Percentiles rank a stretch among this genome's conserved stretches.
Conservation (phyloP, 53 echinoderm and acorn worm species). For the Glandiceps talaboti region DNA sequence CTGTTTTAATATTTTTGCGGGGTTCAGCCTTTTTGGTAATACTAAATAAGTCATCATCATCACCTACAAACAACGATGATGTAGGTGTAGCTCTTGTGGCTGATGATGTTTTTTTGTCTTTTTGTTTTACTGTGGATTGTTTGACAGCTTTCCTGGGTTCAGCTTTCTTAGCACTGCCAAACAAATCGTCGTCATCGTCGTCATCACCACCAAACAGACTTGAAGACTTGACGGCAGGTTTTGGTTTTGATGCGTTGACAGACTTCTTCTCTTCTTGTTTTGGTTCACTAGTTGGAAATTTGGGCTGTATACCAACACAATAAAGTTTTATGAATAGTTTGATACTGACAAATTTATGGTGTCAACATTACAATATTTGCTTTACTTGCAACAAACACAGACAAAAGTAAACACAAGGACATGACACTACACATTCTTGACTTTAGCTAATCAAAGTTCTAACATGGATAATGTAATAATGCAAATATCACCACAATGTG, state of each 20-base stretch:
- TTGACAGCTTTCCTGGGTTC: not conserved
- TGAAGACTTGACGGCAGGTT: conserved; percentile 27
- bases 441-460: too few relatives aligned
- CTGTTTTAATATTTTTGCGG: not conserved
- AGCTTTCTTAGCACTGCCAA: conserved; percentile 10
- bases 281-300: not conserved
- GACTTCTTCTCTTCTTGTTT: not conserved
- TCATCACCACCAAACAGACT: conserved; percentile 34
- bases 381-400: too few relatives aligned
- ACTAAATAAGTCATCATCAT: conserved; percentile 20
- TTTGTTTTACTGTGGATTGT: conserved; percentile 4
- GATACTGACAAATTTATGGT: too few relatives aligned
- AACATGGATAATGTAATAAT: too few relatives aligned
- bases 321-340: too few relatives aligned
- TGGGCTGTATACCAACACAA: too few relatives aligned
- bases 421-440: too few relatives aligned
- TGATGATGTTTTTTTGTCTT: not conserved
- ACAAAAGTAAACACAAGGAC: too few relatives aligned
- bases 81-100: conserved; percentile 6
- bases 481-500: too few relatives aligned
- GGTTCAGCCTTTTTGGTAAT: conserved; percentile 6
- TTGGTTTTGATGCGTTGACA: conserved; percentile 24
- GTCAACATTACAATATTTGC: too few relatives aligned
- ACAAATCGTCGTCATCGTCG: conserved; percentile 53
- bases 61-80: conserved; percentile 13